Conservation (phyloP, 1,140 invertebrate genomes). For the Phymastichus coffea region DNA sequence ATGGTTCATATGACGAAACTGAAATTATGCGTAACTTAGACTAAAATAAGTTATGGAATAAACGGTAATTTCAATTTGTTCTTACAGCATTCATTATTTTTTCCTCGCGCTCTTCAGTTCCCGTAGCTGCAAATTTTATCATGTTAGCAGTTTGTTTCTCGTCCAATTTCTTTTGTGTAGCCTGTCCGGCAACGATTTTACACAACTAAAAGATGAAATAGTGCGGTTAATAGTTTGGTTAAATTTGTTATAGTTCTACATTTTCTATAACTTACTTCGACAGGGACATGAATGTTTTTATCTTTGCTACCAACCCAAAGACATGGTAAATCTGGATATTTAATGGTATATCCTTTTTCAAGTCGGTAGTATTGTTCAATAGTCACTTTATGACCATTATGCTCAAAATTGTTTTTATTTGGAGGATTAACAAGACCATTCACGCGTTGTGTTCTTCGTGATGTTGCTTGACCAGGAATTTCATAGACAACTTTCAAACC, state of each 20-base stretch:
- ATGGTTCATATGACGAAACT: constrained; percentile 41
- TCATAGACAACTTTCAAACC: constrained; percentile 54
- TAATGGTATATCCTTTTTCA: constrained; percentile 53
- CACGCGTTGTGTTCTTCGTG: constrained; percentile 56
- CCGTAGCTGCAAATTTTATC: constrained; percentile 66
- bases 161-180: constrained; percentile 57
- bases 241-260: constrained; percentile 2
- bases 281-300: constrained; percentile 46
- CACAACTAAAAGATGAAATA: constrained; percentile 54
- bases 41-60: background rate
- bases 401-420: constrained; percentile 45
- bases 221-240: constrained; percentile 8
- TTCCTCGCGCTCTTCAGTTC: constrained; percentile 58
- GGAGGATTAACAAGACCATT: constrained; percentile 53
- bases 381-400: constrained; percentile 44
- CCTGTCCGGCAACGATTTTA: constrained; percentile 62
- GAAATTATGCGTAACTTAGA: background rate
- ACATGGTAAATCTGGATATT: constrained; percentile 61
- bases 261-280: constrained; percentile 34
- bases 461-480: constrained; percentile 49
- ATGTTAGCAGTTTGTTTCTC: constrained; percentile 65
- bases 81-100: constrained; percentile 65
- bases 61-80: constrained; percentile 16
- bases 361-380: constrained; percentile 58
- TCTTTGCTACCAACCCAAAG: constrained; percentile 50